Evolutionary conservation across 2,113 vertebrate genomes (phyloP).

Genomic region (Marcusenius ussheri): DNA sequence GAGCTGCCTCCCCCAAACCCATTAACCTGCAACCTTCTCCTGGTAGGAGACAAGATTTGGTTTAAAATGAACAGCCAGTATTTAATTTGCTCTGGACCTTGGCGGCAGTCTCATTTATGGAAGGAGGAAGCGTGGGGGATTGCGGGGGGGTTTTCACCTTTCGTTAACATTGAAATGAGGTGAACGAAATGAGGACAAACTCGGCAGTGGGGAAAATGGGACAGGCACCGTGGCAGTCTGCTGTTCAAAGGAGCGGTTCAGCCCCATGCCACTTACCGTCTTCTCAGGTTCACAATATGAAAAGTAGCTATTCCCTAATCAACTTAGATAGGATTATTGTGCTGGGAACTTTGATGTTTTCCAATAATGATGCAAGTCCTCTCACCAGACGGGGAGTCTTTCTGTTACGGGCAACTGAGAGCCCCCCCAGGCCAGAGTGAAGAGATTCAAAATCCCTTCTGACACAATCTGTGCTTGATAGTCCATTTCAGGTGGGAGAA

Average conservation of each 20-base stretch:
- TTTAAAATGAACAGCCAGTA: slow-evolving; percentile 6
- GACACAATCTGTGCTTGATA: background rate
- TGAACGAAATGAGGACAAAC: slow-evolving; percentile 3
- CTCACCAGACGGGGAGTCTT: background rate
- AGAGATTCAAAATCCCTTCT: background rate
- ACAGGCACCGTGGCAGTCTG: background rate
- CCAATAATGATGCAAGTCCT: background rate
- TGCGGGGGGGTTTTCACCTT: slow-evolving; percentile 1
- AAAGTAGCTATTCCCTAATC: background rate
- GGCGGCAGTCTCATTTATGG: background rate
- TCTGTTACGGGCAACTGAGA: background rate
- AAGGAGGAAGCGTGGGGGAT: background rate
- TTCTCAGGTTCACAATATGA: background rate
- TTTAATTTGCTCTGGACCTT: slow-evolving; percentile 12
- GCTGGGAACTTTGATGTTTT: background rate
- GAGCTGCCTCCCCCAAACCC: background rate
- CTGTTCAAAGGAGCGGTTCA: background rate
- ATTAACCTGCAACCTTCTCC: slow-evolving; percentile 9
- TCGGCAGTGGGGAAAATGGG: background rate
- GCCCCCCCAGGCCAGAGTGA: background rate
- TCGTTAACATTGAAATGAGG: slow-evolving; percentile 16
- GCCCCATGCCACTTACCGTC: background rate
- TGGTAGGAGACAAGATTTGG: background rate
- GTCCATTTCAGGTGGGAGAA: background rate
- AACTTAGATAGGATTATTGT: background rate